phyloP scores from a whole-genome alignment of 1,140 invertebrate genomes.

The Ostrea denselamellosa region DNA sequence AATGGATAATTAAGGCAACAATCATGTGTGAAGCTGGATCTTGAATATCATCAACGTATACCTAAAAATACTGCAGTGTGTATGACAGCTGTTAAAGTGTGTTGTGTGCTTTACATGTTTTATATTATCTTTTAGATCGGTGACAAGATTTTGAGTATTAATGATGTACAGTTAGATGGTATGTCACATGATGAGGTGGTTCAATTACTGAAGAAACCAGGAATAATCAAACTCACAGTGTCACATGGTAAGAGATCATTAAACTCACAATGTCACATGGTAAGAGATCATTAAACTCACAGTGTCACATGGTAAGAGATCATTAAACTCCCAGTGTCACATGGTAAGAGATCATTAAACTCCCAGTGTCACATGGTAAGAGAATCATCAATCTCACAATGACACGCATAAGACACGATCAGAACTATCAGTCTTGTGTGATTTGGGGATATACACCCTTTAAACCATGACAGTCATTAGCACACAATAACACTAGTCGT shows the following conservation, averaged over 20 bases:
- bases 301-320: neutral
- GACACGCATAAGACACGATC: too few relatives aligned
- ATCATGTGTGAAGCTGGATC: too few relatives aligned
- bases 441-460: too few relatives aligned
- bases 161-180: conserved; percentile 72
- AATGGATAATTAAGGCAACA: too few relatives aligned
- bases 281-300: neutral
- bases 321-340: too few relatives aligned
- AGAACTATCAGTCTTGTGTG: too few relatives aligned
- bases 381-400: neutral
- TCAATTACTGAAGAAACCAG: conserved; percentile 68
- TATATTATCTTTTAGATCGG: conserved; percentile 67
- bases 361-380: neutral
- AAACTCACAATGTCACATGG: neutral
- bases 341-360: neutral
- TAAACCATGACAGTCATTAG: too few relatives aligned
- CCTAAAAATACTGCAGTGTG: too few relatives aligned
- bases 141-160: conserved; percentile 76
- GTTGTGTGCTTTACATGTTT: too few relatives aligned
- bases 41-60: too few relatives aligned
- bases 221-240: conserved; percentile 70
- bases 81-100: too few relatives aligned
- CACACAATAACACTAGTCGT: too few relatives aligned
- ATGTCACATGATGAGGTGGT: conserved; percentile 75
- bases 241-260: conserved; percentile 65